Base-by-base conservation (phyloP, 2,888 invertebrate species). In the Tinea pellionella region DNA sequence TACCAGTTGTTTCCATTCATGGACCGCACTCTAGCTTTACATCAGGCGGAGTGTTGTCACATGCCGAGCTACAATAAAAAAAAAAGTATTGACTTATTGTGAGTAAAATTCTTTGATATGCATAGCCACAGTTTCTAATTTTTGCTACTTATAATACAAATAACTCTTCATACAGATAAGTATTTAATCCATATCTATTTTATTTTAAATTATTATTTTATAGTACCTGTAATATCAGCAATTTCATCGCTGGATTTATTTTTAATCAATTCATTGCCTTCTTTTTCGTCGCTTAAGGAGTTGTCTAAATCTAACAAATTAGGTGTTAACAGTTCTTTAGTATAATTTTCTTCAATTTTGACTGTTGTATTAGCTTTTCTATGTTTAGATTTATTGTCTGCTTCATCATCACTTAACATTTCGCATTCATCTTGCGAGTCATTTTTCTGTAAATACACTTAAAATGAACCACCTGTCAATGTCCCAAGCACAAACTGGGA, bases 391-490 rank as follows among this genome's bases (percentile, higher is more conserved):
- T 42, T n/a, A n/a, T n/a, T 32, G 11, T 43, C 51, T 24, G 47
- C 9, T 24, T 43, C 42, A 43, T 59, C 59, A 9, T 59, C 59
- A 29, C 43, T 79, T 60, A 77, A 77, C 72, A 79, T 75, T 61
- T 78, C 80, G 63, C 65, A 69, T 63, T 82, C 82, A 4, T 82
- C 77, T 62, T 77, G 71, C 0, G 74, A 76, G 41, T 77, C 78
- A 66, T 73, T 73, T 15, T 65, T 67, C 81, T 82, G 66, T 58
- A 64, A 64, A 41, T 41, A n/a, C 41, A 2, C n/a, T 30, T 30
- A 30, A 7, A 32, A 29, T 24, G 19, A 24, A 47, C n/a, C n/a
- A 30, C 19, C n/a, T n/a, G n/a, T n/a, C n/a, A n/a, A n/a, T n/a
- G n/a, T n/a, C n/a, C n/a, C n/a, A n/a, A n/a, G n/a, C n/a, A n/a